Evolutionary conservation across 2,888 invertebrate species (phyloP), one percentile per base, ranked within the genome.

Genomic region (Pristionchus fissidentatus): DNA sequence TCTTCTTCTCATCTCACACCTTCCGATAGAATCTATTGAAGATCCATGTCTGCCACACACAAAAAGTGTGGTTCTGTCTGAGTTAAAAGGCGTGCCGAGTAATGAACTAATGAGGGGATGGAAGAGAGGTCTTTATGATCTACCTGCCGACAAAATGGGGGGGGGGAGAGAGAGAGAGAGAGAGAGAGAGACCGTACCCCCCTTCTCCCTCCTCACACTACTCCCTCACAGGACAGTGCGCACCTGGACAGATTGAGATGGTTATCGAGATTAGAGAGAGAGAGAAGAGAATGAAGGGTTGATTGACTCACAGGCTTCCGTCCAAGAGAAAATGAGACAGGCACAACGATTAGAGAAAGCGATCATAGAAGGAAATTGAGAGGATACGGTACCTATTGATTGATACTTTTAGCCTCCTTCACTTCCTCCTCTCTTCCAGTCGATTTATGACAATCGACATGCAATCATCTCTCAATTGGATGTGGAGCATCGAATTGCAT

Each of bases 361-460:
- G 19, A 49, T 15, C n/a, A n/a, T n/a, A n/a, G n/a, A n/a, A n/a
- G n/a, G n/a, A n/a, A n/a, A n/a, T n/a, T n/a, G 43, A 66, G 3
- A 32, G 29, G 46, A 43, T 49, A 75, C 29, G 29, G 75, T 29
- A 75, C 15, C 15, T 22, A 49, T 26, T 46, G 43, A 55, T 38
- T 66, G 38, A 66, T 66, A 13, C 7, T 77, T 82, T 3, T 70
- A 82, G 82, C 49, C 82, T 32, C 70, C 82, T 7, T 22, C 82
- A 8, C 52, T 85, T 10, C 82, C 86, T 35, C 84, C 85, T 35
- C 49, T 83, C n/a, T 85, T 87, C 70, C 78, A 84, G 32, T 83
- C 79, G 29, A 85, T 88, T 66, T 89, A 85, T 55, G 89, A 89
- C 43, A 85, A 87, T 83, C 86, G 89, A 35, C 85, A 85, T n/a